Conservation (phyloP, 2,888 invertebrate genomes). For the Orthosia cruda region DNA sequence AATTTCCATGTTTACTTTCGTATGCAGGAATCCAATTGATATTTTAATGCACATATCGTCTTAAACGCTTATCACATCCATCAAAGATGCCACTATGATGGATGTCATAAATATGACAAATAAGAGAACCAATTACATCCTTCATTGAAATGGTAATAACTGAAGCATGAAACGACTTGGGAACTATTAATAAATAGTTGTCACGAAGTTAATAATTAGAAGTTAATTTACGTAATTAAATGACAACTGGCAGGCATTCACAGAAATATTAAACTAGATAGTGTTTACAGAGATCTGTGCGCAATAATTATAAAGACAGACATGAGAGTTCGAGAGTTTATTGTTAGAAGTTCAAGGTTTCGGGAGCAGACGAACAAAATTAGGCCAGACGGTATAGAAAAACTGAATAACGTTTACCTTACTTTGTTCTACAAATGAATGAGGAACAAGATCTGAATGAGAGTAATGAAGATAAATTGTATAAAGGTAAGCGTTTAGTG, state of each 20-base stretch:
- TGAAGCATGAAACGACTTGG: slow-evolving; percentile 8
- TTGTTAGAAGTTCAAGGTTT: slow-evolving; percentile 60
- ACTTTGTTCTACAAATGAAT: neutral
- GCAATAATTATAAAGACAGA: slow-evolving; percentile 50
- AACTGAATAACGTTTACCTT: slow-evolving; percentile 14
- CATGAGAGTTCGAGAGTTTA: slow-evolving; percentile 27
- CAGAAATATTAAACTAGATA: slow-evolving; percentile 32
- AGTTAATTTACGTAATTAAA: slow-evolving; percentile 23
- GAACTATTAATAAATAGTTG: slow-evolving; percentile 10
- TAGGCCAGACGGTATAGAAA: neutral
- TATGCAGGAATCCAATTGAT: slow-evolving; percentile 13
- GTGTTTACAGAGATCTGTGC: slow-evolving; percentile 41
- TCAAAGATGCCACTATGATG: neutral
- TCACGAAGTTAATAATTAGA: neutral
- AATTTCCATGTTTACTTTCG: slow-evolving; percentile 25
- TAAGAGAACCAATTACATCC: neutral
- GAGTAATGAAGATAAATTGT: neutral
- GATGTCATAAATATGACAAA: neutral
- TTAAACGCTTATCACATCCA: slow-evolving; percentile 3
- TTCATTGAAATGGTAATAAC: neutral
- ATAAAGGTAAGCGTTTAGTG: neutral
- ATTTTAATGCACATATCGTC: slow-evolving; percentile 27
- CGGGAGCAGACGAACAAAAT: slow-evolving; percentile 15
- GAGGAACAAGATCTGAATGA: neutral
- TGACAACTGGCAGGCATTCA: slow-evolving; percentile 19